phyloP scores from a whole-genome alignment of 2,797 vertebrate genomes.

The Carcharodon carcharias region DNA sequence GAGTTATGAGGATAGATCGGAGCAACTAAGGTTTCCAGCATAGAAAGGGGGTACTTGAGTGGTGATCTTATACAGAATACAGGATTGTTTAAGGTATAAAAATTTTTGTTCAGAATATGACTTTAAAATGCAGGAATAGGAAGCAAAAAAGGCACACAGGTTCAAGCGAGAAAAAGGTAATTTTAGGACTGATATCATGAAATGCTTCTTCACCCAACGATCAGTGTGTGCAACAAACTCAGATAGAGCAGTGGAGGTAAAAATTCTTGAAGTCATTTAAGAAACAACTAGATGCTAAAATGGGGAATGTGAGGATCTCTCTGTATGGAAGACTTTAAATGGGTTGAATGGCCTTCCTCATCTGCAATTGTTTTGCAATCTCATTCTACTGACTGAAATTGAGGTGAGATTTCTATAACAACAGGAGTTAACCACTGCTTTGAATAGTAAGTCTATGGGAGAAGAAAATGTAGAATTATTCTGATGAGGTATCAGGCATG shows the following conservation, averaged over 20 bases:
- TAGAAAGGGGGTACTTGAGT: neutral
- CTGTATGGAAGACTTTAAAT: neutral
- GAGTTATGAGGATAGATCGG: neutral
- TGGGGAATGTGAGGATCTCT: neutral
- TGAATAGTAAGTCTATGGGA: neutral
- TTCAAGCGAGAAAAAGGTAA: neutral
- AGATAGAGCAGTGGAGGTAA: neutral
- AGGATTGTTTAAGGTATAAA: neutral
- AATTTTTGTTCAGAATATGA: neutral
- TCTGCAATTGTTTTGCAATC: neutral
- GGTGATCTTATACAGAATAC: neutral
- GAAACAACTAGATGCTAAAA: neutral
- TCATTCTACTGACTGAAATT: neutral
- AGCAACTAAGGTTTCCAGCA: neutral
- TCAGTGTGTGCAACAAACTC: neutral
- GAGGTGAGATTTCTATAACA: neutral
- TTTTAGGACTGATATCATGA: neutral
- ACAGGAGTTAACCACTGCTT: neutral
- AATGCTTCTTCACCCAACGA: neutral
- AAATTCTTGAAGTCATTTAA: neutral
- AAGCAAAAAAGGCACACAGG: neutral
- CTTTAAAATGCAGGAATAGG: neutral
- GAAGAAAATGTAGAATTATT: neutral
- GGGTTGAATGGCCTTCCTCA: neutral
- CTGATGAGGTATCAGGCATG: neutral